These are phyloP conservation scores for Standfussiana lucernea DNA, from an alignment of 2,888 invertebrate species.

Conservation along the genomic window DNA sequence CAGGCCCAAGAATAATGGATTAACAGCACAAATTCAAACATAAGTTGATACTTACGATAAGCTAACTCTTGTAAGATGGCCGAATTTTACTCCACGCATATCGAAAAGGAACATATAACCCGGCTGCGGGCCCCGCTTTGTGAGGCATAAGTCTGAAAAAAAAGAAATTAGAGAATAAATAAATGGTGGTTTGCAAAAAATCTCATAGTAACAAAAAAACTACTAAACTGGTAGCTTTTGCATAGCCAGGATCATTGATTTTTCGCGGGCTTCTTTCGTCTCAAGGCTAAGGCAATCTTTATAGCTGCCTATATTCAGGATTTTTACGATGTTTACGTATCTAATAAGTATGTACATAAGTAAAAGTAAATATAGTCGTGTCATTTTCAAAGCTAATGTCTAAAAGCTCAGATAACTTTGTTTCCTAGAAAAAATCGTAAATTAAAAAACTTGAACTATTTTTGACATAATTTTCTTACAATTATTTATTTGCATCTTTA, in stretches of 20 bases:
- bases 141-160: constrained; percentile 90
- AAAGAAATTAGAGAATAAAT: constrained; percentile 27
- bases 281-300: constrained; percentile 16
- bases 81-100: constrained; percentile 91
- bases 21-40: constrained; percentile 17
- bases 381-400: background rate
- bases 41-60: constrained; percentile 84
- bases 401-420: background rate
- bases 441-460: background rate
- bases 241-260: constrained; percentile 40
- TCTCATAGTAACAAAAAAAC: background rate
- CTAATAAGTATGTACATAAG: background rate
- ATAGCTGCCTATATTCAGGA: constrained; percentile 16
- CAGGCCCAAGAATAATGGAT: constrained; percentile 37
- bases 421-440: background rate
- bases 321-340: constrained; percentile 28
- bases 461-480: too few species aligned
- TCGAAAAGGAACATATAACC: constrained; percentile 93
- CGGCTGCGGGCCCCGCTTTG: constrained; percentile 91
- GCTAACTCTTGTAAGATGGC: constrained; percentile 91
- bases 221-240: constrained; percentile 57
- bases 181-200: background rate
- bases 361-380: background rate
- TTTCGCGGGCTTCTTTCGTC: constrained; percentile 37
- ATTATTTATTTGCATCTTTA: background rate